Evolutionary conservation across 2,888 invertebrate genomes (phyloP), one percentile per base, ranked within the genome.

Genomic region (Sinopyrophorus schimmeli): DNA sequence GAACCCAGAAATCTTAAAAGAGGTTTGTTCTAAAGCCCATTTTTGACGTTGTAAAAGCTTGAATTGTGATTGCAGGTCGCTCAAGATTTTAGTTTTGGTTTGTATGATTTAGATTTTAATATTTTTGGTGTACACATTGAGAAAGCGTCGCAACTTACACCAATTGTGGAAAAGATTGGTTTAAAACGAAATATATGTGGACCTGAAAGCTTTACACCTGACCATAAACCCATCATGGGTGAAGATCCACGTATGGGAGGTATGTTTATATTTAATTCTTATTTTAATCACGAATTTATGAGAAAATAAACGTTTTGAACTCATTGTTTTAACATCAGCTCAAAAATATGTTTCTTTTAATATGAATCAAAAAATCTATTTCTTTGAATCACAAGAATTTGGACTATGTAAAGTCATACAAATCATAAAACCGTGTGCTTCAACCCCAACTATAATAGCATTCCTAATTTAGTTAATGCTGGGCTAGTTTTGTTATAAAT

Each of bases 181-280:
- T 83, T 94, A 11, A 92, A 88, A 69, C 86, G 88, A 23, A 91
- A 91, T 0, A 84, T 93, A 1, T 94, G 92, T 66, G 94, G 94
- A 0, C 92, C 92, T 0, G 93, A 95, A 70, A 87, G 90, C 1
- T 95, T 94, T 68, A 94, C 94, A 0, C 91, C 93, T 0, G 94
- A 95, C 69, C 92, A 93, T 67, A 92, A 84, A 62, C 92, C 94
- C 0, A 67, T 94, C 18, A 77, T 94, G 77, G 94, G 93, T 60
- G 86, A 86, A 48, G 86, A 87, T 65, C 81, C 83, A 5, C 77
- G 80, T 67, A 71, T 81, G 3, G 77, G 76, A 59, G 82, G 81
- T 79, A 65, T 28, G n/a, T n/a, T n/a, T n/a, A n/a, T n/a, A n/a
- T n/a, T n/a, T n/a, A n/a, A n/a, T n/a, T n/a, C n/a, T n/a, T n/a